A percentile compares a stretch with the other conserved stretches of the same genome.
Evolutionary conservation across 1,140 invertebrate genomes (phyloP).

Genomic region (Drosophila pachea): DNA sequence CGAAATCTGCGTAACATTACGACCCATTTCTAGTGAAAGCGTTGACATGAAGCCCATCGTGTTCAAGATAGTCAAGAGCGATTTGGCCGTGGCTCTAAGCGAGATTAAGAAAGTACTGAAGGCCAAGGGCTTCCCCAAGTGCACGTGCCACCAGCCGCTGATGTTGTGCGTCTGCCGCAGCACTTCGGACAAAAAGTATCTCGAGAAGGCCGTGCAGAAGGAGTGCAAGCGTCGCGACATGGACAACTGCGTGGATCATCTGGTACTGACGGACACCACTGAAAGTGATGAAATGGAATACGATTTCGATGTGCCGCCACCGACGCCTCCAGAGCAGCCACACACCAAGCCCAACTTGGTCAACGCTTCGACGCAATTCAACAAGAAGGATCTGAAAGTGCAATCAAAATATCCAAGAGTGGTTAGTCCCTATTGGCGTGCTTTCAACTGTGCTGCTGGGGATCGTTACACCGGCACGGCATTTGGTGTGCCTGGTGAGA

Average conservation of each 20-base stretch:
- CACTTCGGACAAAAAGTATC: constrained; percentile 43
- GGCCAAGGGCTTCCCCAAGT: constrained; percentile 60
- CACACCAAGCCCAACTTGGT: not conserved
- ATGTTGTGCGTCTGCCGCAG: constrained; percentile 61
- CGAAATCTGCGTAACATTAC: constrained; percentile 59
- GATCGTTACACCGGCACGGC: constrained; percentile 58
- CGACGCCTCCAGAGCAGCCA: constrained; percentile 23
- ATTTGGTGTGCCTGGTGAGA: constrained; percentile 37
- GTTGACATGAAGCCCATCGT: constrained; percentile 58
- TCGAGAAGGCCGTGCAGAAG: constrained; percentile 45
- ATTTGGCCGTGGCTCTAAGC: constrained; percentile 35
- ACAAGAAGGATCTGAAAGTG: constrained; percentile 20
- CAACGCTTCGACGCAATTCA: constrained; percentile 53
- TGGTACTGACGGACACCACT: constrained; percentile 70
- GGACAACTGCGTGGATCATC: constrained; percentile 33
- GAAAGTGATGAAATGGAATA: constrained; percentile 65
- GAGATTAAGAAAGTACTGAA: constrained; percentile 58
- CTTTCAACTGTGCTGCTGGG: constrained; percentile 51
- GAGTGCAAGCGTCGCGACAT: constrained; percentile 44
- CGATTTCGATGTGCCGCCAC: constrained; percentile 60
- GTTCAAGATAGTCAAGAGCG: constrained; percentile 67
- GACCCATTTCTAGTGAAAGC: constrained; percentile 34
- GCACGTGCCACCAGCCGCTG: constrained; percentile 62
- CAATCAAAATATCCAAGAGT: constrained; percentile 23
- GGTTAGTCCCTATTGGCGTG: constrained; percentile 26